Conservation (phyloP, 2,113 vertebrate species). For the Dicerorhinus sumatrensis region DNA sequence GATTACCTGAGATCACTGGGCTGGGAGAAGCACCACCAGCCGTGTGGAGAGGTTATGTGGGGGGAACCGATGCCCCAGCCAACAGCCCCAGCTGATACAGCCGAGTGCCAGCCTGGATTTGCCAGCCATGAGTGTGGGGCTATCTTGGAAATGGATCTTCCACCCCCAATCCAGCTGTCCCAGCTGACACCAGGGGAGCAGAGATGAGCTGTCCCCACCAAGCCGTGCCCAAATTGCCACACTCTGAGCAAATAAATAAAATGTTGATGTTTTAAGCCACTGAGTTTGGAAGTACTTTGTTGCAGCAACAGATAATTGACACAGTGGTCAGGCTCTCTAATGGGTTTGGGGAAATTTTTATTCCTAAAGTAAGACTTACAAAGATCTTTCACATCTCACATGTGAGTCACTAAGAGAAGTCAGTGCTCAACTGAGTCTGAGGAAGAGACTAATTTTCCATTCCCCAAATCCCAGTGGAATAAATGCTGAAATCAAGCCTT, state of each 20-base stretch:
- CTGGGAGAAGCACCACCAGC: neutral
- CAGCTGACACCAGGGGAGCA: neutral
- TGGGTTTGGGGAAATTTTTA: neutral
- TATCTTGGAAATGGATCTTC: neutral
- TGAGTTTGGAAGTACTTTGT: neutral
- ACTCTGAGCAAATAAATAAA: neutral
- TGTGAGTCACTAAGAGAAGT: neutral
- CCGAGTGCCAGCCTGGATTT: rapidly evolving
- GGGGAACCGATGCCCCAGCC: neutral
- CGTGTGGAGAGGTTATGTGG: rapidly evolving
- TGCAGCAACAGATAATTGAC: too few species aligned
- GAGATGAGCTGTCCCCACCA: neutral
- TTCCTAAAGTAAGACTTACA: neutral
- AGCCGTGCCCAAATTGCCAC: neutral
- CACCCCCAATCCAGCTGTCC: neutral
- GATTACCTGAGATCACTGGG: neutral
- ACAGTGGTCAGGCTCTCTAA: neutral
- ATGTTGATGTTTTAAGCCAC: neutral
- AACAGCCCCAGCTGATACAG: neutral
- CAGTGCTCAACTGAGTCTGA: neutral
- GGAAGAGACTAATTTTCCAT: neutral
- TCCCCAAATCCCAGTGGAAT: neutral
- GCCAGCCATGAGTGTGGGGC: neutral
- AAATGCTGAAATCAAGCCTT: neutral
- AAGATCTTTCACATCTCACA: neutral